Evolutionary conservation across 2,113 vertebrate species (phyloP).

Genomic region (Vidua macroura): DNA sequence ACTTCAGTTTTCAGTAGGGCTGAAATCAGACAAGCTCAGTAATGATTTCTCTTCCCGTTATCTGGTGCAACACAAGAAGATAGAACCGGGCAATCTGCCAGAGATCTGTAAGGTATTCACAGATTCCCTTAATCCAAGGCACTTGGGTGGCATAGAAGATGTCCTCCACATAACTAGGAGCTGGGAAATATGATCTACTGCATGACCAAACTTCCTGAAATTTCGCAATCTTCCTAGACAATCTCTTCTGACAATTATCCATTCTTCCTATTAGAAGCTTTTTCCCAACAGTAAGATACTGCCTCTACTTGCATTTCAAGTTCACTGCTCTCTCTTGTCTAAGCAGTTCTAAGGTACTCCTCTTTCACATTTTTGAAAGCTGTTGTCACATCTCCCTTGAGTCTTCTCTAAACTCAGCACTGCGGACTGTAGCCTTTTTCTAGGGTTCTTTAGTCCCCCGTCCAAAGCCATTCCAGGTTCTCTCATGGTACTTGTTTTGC

Average conservation of each 20-base stretch:
- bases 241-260: neutral
- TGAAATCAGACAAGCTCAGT: neutral
- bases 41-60: neutral
- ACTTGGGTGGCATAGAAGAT: neutral
- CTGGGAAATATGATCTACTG: neutral
- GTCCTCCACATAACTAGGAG: neutral
- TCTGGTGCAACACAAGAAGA: neutral
- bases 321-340: neutral
- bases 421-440: neutral
- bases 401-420: neutral
- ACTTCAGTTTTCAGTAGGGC: neutral
- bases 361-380: neutral
- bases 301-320: neutral
- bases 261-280: neutral
- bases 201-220: neutral
- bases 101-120: neutral
- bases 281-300: neutral
- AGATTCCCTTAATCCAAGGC: neutral
- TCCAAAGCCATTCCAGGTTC: neutral
- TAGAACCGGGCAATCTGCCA: neutral
- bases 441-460: accelerated
- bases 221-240: neutral
- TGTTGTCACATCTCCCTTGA: neutral
- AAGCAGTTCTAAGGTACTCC: neutral
- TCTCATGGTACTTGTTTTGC: neutral